phyloP scores from a whole-genome alignment of 2,113 vertebrate species.

The Albula glossodonta region DNA sequence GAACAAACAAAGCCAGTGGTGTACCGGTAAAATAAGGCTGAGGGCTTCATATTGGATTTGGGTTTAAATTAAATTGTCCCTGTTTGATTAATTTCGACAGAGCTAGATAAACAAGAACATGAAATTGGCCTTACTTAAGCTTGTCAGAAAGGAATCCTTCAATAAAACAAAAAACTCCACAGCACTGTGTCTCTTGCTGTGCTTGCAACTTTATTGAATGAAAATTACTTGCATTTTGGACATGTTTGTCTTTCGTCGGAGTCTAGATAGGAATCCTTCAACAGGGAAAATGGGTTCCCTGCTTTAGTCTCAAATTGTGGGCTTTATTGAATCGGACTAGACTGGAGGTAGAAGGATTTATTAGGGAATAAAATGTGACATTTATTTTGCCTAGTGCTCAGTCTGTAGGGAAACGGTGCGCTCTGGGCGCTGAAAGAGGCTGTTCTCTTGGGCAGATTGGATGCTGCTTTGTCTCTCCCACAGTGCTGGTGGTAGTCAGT shows the following conservation, averaged over 20 bases:
- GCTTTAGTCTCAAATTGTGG: background rate
- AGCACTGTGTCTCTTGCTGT: too few species aligned
- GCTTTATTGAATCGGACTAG: background rate
- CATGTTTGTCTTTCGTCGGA: too few species aligned
- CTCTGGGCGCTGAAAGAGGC: background rate
- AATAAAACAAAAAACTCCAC: background rate
- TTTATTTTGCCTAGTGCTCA: background rate
- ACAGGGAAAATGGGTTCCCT: background rate
- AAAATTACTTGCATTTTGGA: too few species aligned
- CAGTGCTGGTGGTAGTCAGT: too few species aligned
- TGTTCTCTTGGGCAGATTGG: too few species aligned
- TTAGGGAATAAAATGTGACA: background rate
- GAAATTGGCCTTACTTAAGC: background rate
- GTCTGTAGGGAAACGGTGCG: background rate
- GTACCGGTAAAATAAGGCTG: background rate
- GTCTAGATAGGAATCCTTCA: background rate
- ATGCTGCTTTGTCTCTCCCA: too few species aligned
- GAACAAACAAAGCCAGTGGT: background rate
- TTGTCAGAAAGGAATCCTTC: slow-evolving; percentile 2
- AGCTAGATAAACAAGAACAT: background rate
- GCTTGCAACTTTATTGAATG: too few species aligned
- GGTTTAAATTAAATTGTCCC: background rate
- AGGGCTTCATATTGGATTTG: background rate
- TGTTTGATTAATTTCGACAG: background rate
- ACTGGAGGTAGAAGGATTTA: background rate